Percentiles rank a stretch among this genome's conserved stretches.
Conservation (phyloP, 2,113 vertebrate genomes). For the Sinocyclocheilus maitianheensis region DNA sequence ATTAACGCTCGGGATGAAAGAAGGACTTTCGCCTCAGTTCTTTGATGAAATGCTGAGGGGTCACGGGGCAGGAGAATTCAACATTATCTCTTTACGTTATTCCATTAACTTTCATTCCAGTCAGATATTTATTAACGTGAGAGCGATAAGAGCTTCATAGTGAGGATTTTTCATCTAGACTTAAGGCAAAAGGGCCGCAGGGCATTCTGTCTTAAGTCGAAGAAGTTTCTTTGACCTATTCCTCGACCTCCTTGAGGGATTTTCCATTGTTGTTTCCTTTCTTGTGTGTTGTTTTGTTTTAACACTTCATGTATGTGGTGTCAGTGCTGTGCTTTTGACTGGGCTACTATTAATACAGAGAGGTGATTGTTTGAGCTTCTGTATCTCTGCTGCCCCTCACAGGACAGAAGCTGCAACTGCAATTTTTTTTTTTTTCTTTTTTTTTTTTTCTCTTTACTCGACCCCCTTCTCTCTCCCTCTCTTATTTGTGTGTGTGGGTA, state of each 20-base stretch:
- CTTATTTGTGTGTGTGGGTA: not conserved
- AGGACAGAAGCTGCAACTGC: constrained; percentile 66
- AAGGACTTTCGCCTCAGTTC: constrained; percentile 6
- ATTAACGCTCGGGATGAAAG: constrained; percentile 38
- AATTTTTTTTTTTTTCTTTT: not conserved
- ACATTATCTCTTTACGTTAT: constrained; percentile 41
- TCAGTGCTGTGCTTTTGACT: constrained; percentile 36
- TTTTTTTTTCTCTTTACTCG: not conserved
- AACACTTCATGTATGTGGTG: constrained; percentile 52
- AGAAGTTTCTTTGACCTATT: not conserved
- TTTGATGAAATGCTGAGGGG: constrained; percentile 34
- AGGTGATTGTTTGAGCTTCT: constrained; percentile 51
- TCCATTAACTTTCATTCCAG: constrained; percentile 26
- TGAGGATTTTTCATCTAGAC: constrained; percentile 24
- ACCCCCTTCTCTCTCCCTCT: not conserved
- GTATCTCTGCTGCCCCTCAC: constrained; percentile 75
- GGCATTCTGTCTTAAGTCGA: not conserved
- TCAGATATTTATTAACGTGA: constrained; percentile 26
- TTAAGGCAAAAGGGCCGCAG: not conserved
- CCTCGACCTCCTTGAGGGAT: not conserved
- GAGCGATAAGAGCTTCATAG: constrained; percentile 19
- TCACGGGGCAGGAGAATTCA: constrained; percentile 31
- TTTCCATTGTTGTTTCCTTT: not conserved
- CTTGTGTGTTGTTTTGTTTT: not conserved
- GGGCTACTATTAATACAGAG: constrained; percentile 35